A percentile compares a stretch with the other conserved stretches of the same genome.
These are phyloP conservation scores for Cossypha niveicapilla DNA, from an alignment of 2,797 vertebrate genomes.

Conservation along the genomic window DNA sequence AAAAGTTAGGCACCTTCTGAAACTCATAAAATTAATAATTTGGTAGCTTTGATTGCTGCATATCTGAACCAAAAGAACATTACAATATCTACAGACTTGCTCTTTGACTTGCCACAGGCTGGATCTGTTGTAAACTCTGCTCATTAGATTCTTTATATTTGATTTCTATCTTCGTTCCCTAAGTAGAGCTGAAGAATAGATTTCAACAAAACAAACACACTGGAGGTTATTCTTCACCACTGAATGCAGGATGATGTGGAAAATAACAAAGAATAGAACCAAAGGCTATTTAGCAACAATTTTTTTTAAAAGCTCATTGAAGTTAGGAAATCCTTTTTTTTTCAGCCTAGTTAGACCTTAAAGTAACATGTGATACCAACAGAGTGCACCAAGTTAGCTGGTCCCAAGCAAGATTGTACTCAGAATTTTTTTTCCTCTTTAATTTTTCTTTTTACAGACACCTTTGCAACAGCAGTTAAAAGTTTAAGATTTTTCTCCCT, in stretches of 20 bases:
- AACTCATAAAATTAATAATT: background rate
- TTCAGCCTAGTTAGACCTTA: background rate
- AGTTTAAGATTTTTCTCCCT: background rate
- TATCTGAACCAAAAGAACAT: background rate
- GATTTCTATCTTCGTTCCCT: background rate
- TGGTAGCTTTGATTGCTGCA: background rate
- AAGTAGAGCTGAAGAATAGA: background rate
- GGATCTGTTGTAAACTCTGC: background rate
- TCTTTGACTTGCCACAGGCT: background rate
- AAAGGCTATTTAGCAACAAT: background rate
- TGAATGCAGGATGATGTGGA: background rate
- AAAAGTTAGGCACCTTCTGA: conserved; percentile 36
- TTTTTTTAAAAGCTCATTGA: background rate
- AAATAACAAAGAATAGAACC: background rate
- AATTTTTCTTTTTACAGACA: background rate
- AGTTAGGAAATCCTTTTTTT: background rate
- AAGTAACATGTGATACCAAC: background rate
- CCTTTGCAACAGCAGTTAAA: background rate
- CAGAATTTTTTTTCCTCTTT: background rate
- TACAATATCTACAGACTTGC: background rate
- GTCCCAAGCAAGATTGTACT: background rate
- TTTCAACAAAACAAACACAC: background rate
- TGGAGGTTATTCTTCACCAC: background rate
- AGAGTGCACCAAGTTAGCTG: conserved; percentile 34
- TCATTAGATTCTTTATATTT: background rate